A percentile compares a stretch with the other conserved stretches of the same genome.
These are phyloP conservation scores for Teleiodes luculella DNA, from an alignment of 2,888 invertebrate genomes.

Conservation along the genomic window DNA sequence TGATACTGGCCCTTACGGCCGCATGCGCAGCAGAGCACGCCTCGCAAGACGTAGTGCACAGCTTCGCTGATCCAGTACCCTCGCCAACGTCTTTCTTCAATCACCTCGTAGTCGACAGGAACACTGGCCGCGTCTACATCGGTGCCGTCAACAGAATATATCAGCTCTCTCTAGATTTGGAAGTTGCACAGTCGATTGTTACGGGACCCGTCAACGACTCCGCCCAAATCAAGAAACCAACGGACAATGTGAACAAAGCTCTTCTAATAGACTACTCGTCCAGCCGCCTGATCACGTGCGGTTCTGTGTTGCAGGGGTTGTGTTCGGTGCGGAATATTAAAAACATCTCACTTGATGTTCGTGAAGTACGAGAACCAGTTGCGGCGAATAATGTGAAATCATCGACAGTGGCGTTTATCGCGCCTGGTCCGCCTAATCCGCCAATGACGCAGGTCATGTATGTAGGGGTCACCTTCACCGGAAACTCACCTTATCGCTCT, in stretches of 20 bases:
- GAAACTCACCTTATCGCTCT: conserved; percentile 93
- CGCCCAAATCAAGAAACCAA: conserved; percentile 90
- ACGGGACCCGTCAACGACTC: conserved; percentile 95
- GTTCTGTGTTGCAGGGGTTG: conserved; percentile 93
- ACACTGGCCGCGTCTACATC: conserved; percentile 91
- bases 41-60: conserved; percentile 83
- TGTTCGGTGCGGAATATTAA: conserved; percentile 93
- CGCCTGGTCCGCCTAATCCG: conserved; percentile 95
- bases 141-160: conserved; percentile 95
- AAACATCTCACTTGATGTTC: conserved; percentile 89
- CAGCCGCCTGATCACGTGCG: conserved; percentile 93
- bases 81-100: conserved; percentile 86
- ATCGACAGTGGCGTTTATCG: conserved; percentile 97
- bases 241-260: conserved; percentile 95
- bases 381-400: conserved; percentile 97
- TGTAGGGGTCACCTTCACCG: conserved; percentile 95
- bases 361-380: conserved; percentile 91
- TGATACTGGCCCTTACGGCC: conserved; percentile 78
- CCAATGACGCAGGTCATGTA: conserved; percentile 96
- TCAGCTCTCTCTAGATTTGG: conserved; percentile 92
- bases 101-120: conserved; percentile 93
- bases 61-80: conserved; percentile 81
- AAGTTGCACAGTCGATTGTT: conserved; percentile 85
- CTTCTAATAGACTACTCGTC: conserved; percentile 95
- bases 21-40: conserved; percentile 76